Evolutionary conservation across 2,797 vertebrate species (phyloP).

Genomic region (Falco columbarius): DNA sequence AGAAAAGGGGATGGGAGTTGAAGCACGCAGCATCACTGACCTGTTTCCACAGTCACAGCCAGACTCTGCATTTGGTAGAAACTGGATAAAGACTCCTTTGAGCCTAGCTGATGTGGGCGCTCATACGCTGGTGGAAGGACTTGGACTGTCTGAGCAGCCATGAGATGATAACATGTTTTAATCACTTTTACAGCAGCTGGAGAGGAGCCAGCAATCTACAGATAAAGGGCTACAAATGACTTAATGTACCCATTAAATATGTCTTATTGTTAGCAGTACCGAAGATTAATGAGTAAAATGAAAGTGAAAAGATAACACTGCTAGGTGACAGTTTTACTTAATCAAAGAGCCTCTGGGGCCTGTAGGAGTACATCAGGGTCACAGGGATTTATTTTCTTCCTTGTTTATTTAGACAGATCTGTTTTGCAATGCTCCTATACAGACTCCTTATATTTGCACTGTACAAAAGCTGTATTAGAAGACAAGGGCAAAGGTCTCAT

Average conservation of each 20-base stretch:
- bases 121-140: not conserved
- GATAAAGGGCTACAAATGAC: constrained; percentile 18
- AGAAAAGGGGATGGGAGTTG: not conserved
- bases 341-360: constrained; percentile 14
- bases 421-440: not conserved
- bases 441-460: not conserved
- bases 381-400: not conserved
- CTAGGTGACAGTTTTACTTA: constrained; percentile 43
- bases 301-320: constrained; percentile 24
- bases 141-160: not conserved
- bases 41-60: not conserved
- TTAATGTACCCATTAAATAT: not conserved
- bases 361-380: not conserved
- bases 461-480: not conserved
- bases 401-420: not conserved
- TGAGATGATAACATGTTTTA: not conserved
- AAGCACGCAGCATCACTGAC: not conserved
- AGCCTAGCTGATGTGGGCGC: not conserved
- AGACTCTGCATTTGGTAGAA: not conserved
- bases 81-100: not conserved
- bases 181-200: constrained; percentile 21
- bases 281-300: constrained; percentile 43
- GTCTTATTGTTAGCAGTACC: not conserved
- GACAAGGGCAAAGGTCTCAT: constrained; percentile 18
- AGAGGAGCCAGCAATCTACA: constrained; percentile 13